Evolutionary conservation across 1,140 invertebrate species (phyloP).

Genomic region (Megathymus violae): DNA sequence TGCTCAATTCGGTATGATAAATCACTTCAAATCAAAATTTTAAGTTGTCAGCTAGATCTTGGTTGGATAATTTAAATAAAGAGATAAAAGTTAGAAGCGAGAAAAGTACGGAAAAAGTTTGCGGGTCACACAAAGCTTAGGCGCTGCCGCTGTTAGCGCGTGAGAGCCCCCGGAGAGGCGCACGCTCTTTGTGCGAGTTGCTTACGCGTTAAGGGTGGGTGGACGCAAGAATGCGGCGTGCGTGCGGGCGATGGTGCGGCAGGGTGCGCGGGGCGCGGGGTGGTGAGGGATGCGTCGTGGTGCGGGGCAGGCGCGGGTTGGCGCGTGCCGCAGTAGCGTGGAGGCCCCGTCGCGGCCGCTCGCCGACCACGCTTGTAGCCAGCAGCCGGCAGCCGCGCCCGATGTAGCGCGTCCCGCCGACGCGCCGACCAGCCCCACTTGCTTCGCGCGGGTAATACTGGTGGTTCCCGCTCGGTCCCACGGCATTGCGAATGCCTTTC

Average conservation of each 20-base stretch:
- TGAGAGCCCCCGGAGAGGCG: constrained; percentile 41
- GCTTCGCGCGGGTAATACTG: constrained; percentile 37
- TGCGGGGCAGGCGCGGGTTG: too few species aligned
- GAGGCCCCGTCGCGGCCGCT: too few species aligned
- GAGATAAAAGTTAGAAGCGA: constrained; percentile 9
- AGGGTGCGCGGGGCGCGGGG: too few species aligned
- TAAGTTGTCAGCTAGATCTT: not conserved
- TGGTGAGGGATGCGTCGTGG: too few species aligned
- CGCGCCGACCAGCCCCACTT: too few species aligned
- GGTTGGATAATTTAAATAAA: constrained; percentile 16
- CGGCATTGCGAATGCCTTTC: constrained; percentile 44
- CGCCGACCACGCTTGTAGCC: constrained; percentile 46
- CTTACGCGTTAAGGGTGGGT: constrained; percentile 53
- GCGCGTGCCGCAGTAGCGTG: too few species aligned
- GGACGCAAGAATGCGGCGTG: constrained; percentile 70
- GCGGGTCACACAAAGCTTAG: not conserved
- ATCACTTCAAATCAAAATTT: constrained; percentile 1
- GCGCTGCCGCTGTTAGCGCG: constrained; percentile 47
- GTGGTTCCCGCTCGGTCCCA: constrained; percentile 43
- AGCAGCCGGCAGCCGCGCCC: constrained; percentile 46
- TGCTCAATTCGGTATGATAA: too few species aligned
- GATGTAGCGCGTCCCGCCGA: constrained; percentile 56
- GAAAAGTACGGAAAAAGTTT: constrained; percentile 13
- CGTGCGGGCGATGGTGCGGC: too few species aligned
- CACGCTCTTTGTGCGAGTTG: constrained; percentile 67